Conservation (phyloP, 1,140 invertebrate species). For the Anoplophora glabripennis region DNA sequence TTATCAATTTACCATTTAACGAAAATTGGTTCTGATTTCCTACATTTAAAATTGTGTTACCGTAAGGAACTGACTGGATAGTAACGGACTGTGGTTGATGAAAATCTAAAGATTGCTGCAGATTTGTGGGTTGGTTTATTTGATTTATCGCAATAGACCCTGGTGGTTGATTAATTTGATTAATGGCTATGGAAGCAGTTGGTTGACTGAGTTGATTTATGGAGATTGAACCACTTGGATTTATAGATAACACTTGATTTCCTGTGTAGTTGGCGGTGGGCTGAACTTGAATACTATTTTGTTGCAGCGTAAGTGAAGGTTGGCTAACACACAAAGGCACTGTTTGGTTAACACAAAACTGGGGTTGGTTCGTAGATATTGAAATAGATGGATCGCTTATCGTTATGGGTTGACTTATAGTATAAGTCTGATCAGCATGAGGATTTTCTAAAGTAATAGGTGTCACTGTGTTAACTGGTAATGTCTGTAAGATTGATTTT, state of each 20-base stretch:
- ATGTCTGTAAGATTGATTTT: conserved; percentile 19
- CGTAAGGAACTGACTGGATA: conserved; percentile 36
- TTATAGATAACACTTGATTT: conserved; percentile 15
- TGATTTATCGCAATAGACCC: conserved; percentile 21
- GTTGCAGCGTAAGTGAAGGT: conserved; percentile 20
- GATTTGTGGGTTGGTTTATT: conserved; percentile 21
- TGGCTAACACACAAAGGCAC: conserved; percentile 34
- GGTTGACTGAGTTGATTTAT: conserved; percentile 7
- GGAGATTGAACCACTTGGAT: conserved; percentile 13
- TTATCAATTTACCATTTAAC: conserved; percentile 35
- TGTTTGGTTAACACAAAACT: conserved; percentile 34
- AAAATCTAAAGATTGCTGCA: conserved; percentile 30
- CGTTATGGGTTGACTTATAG: conserved; percentile 18
- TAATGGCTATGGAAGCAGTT: conserved; percentile 13
- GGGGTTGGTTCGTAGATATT: conserved; percentile 15
- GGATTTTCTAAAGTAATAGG: conserved; percentile 15
- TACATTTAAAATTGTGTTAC: conserved; percentile 34
- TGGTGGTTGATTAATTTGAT: conserved; percentile 25
- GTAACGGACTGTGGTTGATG: conserved; percentile 37
- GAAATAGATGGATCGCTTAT: conserved; percentile 17
- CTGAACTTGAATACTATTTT: conserved; percentile 22
- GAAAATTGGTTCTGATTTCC: conserved; percentile 33
- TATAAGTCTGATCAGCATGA: conserved; percentile 15
- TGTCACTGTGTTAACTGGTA: conserved; percentile 17
- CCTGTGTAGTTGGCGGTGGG: conserved; percentile 15